phyloP scores from a whole-genome alignment of 2,888 invertebrate genomes.

The Sphinx pinastri region DNA sequence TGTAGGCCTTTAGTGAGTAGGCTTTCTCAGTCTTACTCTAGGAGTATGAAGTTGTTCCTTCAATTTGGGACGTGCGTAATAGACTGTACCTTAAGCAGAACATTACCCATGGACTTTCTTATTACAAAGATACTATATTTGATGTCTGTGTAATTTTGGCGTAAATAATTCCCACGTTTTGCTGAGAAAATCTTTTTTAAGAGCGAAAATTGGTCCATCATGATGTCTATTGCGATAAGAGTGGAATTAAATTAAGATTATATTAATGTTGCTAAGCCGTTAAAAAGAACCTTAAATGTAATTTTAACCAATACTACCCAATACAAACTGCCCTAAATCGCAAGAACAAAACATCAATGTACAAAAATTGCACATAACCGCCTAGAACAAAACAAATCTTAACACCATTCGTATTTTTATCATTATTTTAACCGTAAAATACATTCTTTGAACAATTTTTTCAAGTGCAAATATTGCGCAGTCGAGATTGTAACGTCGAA shows the following conservation, averaged over 20 bases:
- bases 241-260: neutral
- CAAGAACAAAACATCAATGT: too few species aligned
- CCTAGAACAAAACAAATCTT: too few species aligned
- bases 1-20: slow-evolving; percentile 51
- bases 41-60: slow-evolving; percentile 36
- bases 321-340: too few species aligned
- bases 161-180: slow-evolving; percentile 6
- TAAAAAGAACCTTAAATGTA: too few species aligned
- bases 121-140: slow-evolving; percentile 26
- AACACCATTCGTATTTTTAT: too few species aligned
- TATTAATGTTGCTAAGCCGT: too few species aligned
- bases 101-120: slow-evolving; percentile 28
- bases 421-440: slow-evolving; percentile 31
- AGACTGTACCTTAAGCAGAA: slow-evolving; percentile 31
- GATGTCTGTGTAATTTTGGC: slow-evolving; percentile 24
- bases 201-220: neutral
- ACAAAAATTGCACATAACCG: too few species aligned
- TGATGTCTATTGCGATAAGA: neutral
- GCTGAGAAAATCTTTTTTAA: slow-evolving; percentile 4
- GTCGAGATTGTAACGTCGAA: slow-evolving; percentile 41
- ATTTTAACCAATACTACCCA: too few species aligned
- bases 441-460: slow-evolving; percentile 33
- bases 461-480: slow-evolving; percentile 39
- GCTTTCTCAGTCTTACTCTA: slow-evolving; percentile 37
- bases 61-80: slow-evolving; percentile 47